These are phyloP conservation scores for Cylindroiulus punctatus DNA, from an alignment of 2,888 invertebrate species.

Conservation along the genomic window DNA sequence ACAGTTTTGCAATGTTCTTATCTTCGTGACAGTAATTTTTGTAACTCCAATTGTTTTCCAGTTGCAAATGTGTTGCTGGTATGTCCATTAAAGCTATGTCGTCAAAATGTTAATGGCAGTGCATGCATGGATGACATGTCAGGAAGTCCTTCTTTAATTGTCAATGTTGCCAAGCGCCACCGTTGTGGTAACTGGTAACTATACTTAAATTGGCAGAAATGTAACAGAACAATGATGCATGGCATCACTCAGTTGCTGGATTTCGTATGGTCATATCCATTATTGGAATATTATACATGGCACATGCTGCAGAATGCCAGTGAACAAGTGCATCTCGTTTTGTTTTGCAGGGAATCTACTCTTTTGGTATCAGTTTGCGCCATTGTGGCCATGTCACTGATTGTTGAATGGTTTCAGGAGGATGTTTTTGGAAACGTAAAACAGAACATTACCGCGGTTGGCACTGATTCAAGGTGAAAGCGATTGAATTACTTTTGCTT, in stretches of 20 bases:
- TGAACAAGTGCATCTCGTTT: background rate
- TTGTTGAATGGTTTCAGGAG: background rate
- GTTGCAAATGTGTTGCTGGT: background rate
- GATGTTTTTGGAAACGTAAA: background rate
- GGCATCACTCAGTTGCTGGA: background rate
- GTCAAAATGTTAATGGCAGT: no score
- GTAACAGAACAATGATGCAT: background rate
- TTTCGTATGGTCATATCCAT: background rate
- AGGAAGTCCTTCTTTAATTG: no score
- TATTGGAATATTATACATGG: background rate
- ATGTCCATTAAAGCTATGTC: background rate
- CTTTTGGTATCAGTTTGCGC: background rate
- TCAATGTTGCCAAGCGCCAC: no score
- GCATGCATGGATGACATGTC: no score
- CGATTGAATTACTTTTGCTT: background rate
- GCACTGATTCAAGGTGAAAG: constrained; percentile 19
- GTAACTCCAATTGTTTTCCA: background rate
- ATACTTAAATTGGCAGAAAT: background rate
- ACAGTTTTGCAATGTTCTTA: background rate
- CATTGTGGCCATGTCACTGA: background rate
- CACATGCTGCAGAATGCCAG: background rate
- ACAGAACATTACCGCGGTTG: constrained; percentile 8
- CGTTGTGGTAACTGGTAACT: background rate
- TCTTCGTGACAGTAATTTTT: background rate
- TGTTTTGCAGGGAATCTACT: background rate